A percentile compares a stretch with the other conserved stretches of the same genome.
Evolutionary conservation across 2,113 vertebrate genomes (phyloP).

Genomic region (Sterna hirundo): DNA sequence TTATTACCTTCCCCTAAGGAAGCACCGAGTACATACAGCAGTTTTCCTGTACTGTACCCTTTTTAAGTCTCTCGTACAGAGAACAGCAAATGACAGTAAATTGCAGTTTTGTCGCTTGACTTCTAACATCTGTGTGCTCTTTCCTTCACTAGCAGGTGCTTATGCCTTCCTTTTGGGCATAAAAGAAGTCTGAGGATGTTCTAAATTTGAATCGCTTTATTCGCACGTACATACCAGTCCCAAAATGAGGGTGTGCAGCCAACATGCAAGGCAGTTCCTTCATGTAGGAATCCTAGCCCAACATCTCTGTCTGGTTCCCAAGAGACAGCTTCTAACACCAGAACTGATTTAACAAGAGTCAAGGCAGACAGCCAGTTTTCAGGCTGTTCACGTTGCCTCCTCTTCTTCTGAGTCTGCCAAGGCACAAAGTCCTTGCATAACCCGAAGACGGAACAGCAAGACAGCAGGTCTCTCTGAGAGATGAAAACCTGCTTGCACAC

Average conservation of each 20-base stretch:
- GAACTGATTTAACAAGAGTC: background rate
- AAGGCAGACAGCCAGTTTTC: slow-evolving; percentile 51
- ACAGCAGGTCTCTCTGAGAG: background rate
- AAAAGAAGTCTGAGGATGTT: background rate
- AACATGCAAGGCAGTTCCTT: background rate
- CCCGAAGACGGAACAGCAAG: background rate
- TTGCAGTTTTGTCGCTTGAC: background rate
- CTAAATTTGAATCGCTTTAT: background rate
- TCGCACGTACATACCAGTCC: background rate
- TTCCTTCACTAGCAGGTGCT: background rate
- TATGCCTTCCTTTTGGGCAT: background rate
- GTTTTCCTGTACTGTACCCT: background rate
- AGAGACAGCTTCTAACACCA: slow-evolving; percentile 9
- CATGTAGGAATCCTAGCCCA: background rate
- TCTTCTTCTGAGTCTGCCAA: slow-evolving; percentile 40
- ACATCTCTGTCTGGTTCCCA: slow-evolving; percentile 49
- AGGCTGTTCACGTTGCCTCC: slow-evolving; percentile 26
- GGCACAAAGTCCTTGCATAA: slow-evolving; percentile 54
- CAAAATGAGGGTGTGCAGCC: background rate
- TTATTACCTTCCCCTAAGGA: background rate
- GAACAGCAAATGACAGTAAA: background rate
- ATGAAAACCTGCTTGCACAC: background rate
- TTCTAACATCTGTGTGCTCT: background rate
- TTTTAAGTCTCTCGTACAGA: background rate
- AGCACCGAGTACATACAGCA: background rate